phyloP scores from a whole-genome alignment of 1,140 invertebrate genomes.

The Anagrus nilaparvatae region DNA sequence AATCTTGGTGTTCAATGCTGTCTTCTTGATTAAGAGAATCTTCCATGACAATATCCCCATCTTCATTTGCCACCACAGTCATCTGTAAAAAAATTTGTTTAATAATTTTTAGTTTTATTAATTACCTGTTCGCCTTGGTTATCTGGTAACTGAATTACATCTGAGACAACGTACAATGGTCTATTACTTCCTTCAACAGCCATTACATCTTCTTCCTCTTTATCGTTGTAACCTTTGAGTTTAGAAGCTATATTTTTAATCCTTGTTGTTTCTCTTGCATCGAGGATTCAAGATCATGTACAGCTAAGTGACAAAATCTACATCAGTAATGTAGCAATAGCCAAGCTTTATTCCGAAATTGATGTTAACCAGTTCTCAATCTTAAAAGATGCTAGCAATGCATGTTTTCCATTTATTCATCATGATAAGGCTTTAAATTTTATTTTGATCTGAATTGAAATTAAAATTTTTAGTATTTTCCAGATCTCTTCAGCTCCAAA shows the following conservation, averaged over 20 bases:
- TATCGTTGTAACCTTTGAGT: constrained; percentile 46
- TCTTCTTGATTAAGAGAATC: constrained; percentile 38
- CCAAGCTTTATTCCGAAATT: no score
- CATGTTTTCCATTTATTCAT: no score
- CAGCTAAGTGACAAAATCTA: constrained; percentile 82
- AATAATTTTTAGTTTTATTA: background rate
- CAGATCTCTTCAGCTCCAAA: no score
- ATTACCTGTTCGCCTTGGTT: constrained; percentile 44
- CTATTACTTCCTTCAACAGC: constrained; percentile 65
- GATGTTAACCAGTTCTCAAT: no score
- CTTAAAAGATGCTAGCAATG: no score
- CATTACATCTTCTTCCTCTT: constrained; percentile 48
- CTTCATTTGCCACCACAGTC: constrained; percentile 39
- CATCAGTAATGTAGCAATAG: constrained; percentile 92
- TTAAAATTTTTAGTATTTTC: no score
- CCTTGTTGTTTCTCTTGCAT: constrained; percentile 67
- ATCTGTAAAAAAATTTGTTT: constrained; percentile 23
- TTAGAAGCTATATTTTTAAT: constrained; percentile 50
- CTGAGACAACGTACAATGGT: constrained; percentile 76
- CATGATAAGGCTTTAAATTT: no score
- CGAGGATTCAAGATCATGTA: constrained; percentile 78
- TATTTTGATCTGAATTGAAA: no score
- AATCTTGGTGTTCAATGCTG: constrained; percentile 30
- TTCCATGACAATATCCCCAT: constrained; percentile 40
- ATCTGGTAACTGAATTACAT: constrained; percentile 72